Base-by-base conservation (phyloP, 2,113 vertebrate species). In the Cranoglanis bouderius region DNA sequence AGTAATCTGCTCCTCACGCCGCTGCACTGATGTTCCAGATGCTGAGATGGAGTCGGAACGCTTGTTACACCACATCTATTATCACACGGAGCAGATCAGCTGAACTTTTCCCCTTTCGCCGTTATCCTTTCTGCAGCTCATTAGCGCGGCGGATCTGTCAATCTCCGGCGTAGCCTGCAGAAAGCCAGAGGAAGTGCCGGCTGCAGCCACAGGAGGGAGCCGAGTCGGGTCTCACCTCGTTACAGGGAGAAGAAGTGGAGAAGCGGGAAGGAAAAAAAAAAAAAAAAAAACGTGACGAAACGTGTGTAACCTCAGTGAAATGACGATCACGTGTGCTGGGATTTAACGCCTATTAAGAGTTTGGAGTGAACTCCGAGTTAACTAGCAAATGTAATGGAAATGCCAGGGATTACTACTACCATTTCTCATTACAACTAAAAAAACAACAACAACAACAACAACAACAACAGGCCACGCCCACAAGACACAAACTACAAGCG, bases 161-260 rank as follows among this genome's bases (percentile, higher is more conserved):
- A 32, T 59, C 57, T 88, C 78, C 6, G 14, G 32, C 29, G 53
- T 86, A 4, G 86, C 83, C 74, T 40, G n/a, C 70, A 85, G 86
- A 88, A 72, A 78, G 86, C 85, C 46, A 77, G 32, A 90, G 82
- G 87, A 87, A 82, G 51, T 87, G 84, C 87, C 85, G 82, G 51
- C 49, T 61, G n/a, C 51, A 85, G 84, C 92, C 92, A 92, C 90
- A 78, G 87, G 89, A 88, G 90, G 89, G 85, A 91, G 89, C 81
- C 89, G 86, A 70, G 21, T 61, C 32, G 10, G 65, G 65, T 24
- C 32, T 14, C 26, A 49, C n/a, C 78, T 83, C 32, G 63, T 74
- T 46, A 74, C n/a, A 12, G 55, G 38, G 16, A 63, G 61, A 51
- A 65, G 40, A 72, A 19, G 5, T 21, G 38, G 16, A 63, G 63